Conservation (phyloP, 1,140 invertebrate genomes). For the Apis mellifera region DNA sequence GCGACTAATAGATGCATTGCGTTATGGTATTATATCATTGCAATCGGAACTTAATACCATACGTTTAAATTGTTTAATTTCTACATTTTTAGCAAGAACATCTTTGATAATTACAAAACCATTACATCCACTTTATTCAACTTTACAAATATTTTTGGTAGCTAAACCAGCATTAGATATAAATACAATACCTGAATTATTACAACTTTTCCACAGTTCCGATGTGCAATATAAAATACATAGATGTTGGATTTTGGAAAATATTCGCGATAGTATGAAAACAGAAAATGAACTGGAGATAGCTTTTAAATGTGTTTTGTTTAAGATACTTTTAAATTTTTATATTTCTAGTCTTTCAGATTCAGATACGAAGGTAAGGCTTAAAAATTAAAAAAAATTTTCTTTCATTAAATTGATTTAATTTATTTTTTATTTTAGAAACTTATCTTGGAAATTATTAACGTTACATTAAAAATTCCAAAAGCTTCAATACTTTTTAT, state of each 20-base stretch:
- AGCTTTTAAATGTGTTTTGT: conserved; percentile 83
- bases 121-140: conserved; percentile 85
- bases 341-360: conserved; percentile 78
- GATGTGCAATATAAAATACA: conserved; percentile 84
- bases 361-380: conserved; percentile 80
- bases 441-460: conserved; percentile 84
- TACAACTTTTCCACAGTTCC: conserved; percentile 87
- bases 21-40: conserved; percentile 78
- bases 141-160: conserved; percentile 86
- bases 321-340: conserved; percentile 84
- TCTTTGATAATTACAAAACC: conserved; percentile 85
- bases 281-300: conserved; percentile 83
- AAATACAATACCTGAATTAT: conserved; percentile 88
- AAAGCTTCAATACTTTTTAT: conserved; percentile 84
- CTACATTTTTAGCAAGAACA: conserved; percentile 86
- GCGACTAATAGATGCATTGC: conserved; percentile 80
- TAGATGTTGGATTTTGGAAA: conserved; percentile 86
- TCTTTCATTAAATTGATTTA: not conserved
- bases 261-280: conserved; percentile 86
- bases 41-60: conserved; percentile 76
- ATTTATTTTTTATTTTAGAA: conserved; percentile 70
- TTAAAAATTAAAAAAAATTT: not conserved
- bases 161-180: conserved; percentile 87
- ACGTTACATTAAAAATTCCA: conserved; percentile 83
- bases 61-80: conserved; percentile 85